phyloP scores from a whole-genome alignment of 2,888 invertebrate species.

The Drosophila demipolita region DNA sequence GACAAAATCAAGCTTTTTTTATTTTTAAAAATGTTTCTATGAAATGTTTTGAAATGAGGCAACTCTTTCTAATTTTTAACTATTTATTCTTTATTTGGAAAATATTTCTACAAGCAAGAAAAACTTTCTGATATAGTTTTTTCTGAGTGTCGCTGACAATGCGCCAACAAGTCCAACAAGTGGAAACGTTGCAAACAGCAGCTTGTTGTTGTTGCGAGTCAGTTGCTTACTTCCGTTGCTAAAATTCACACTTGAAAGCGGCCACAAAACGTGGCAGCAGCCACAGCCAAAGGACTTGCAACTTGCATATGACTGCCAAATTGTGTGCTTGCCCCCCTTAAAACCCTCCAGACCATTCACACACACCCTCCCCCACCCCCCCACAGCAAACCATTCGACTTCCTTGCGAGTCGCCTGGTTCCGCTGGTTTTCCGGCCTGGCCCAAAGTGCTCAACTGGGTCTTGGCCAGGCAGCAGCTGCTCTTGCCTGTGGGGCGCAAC shows the following conservation, averaged over 20 bases:
- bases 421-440: conserved; percentile 39
- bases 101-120: neutral
- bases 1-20: neutral
- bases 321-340: conserved; percentile 34
- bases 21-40: neutral
- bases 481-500: conserved; percentile 56
- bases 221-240: conserved; percentile 54
- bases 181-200: conserved; percentile 20
- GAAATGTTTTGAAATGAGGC: no score
- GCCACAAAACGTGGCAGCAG: conserved; percentile 22
- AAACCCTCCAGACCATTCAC: neutral
- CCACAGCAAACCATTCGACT: no score
- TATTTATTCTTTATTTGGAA: neutral
- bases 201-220: conserved; percentile 37
- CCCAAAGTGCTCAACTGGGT: conserved; percentile 31
- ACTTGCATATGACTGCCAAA: conserved; percentile 61
- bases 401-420: neutral
- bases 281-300: conserved; percentile 29
- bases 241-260: conserved; percentile 56
- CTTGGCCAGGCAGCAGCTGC: conserved; percentile 1
- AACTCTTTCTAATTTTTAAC: no score
- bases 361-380: neutral
- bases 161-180: conserved; percentile 43
- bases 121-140: neutral
- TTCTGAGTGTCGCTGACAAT: neutral